Base-by-base conservation (phyloP, 2,888 invertebrate species). In the Sminthurinus aureus region DNA sequence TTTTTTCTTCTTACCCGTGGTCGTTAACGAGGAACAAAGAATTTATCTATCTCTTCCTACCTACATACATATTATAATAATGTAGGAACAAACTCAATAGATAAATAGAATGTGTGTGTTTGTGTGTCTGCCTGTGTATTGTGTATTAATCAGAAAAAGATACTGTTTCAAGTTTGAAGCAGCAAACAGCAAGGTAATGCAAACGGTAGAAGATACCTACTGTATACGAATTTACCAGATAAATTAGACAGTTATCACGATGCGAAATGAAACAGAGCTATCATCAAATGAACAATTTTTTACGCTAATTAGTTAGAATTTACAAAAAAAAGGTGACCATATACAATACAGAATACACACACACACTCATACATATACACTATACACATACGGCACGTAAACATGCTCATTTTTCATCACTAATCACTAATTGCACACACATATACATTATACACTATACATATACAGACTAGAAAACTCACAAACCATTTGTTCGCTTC, bases 221-320 rank as follows among this genome's bases (percentile, higher is more conserved):
- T 51, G 24, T 22, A 66, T n/a, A 69, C 50, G 79, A 79, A 79
- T 79, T 79, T 38, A 67, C 79, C n/a, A 75, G 81, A 73, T 79
- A 77, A 86, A 85, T 86, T 85, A 85, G 86, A 85, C 85, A 85
- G 85, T 84, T 85, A 86, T 85, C 83, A 85, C 84, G 84, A 79
- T 84, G 85, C 82, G 85, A 84, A 82, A 84, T 82, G 83, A 86
- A 85, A 85, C 67, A 67, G 67, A 84, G 84, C 85, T 86, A 86
- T 86, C 86, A 85, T 86, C 84, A 83, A 83, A 81, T 84, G 83
- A 64, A 77, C 82, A 85, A 84, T 86, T 86, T 67, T 86, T 86
- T 86, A 85, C 83, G 84, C 86, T 86, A 86, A 86, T 86, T 86
- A 73, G 24, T 52, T 64, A 74, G 66, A 58, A 75, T 66, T 69